Evolutionary conservation across 1,140 invertebrate genomes (phyloP).

Genomic region (Trichonephila clavipes): DNA sequence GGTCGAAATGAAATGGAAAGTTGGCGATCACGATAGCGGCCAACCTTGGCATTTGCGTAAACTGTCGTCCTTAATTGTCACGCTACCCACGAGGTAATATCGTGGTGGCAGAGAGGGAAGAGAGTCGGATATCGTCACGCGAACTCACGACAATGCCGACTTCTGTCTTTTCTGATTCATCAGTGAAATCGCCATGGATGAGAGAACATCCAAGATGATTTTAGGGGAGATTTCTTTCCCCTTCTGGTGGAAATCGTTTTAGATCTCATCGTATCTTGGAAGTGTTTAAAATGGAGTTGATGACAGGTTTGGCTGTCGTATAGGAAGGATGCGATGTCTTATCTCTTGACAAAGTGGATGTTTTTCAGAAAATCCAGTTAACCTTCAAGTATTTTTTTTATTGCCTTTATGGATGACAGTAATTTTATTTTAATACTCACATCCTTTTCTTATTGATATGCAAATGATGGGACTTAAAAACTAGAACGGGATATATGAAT

Average conservation of each 20-base stretch:
- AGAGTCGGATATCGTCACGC: conserved; percentile 20
- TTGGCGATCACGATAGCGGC: background rate
- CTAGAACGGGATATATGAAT: too few species aligned
- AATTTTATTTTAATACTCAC: too few species aligned
- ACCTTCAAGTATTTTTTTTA: too few species aligned
- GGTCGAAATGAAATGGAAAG: background rate
- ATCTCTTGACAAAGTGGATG: background rate
- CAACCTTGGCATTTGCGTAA: conserved; percentile 48
- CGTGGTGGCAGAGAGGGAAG: background rate
- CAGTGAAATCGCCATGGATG: background rate
- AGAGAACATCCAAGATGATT: background rate
- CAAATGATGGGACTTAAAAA: too few species aligned
- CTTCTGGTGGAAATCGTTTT: background rate
- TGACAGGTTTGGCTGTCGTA: background rate
- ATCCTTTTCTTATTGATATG: too few species aligned
- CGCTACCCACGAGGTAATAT: conserved; percentile 12
- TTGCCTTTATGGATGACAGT: too few species aligned
- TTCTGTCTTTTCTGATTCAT: conserved; percentile 23
- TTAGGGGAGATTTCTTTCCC: background rate
- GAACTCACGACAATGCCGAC: conserved; percentile 2
- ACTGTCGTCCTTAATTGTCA: conserved; percentile 28
- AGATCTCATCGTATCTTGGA: background rate
- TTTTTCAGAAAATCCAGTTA: background rate
- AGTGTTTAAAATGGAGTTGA: conserved; percentile 6
- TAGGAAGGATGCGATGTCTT: background rate